A percentile compares a stretch with the other conserved stretches of the same genome.
phyloP scores from a whole-genome alignment of 1,140 invertebrate genomes.

The Tyrophagus putrescentiae region DNA sequence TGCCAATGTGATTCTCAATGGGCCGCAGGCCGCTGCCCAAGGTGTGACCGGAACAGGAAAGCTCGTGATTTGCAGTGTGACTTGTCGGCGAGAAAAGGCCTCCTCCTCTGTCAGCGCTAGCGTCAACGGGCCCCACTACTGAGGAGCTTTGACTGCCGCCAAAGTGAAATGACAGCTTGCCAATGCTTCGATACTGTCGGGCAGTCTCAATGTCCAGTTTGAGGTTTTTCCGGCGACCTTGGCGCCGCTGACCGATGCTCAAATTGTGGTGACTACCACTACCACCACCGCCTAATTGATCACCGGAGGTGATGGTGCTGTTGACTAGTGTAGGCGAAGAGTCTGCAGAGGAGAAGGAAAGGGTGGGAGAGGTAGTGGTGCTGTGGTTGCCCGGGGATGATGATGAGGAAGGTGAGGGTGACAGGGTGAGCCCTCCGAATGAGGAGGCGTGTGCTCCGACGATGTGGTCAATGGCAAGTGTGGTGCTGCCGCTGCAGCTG shows the following conservation, averaged over 20 bases:
- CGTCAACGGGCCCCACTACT: no score
- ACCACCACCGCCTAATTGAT: no score
- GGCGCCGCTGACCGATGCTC: neutral
- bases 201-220: conserved; percentile 8
- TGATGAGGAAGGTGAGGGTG: neutral
- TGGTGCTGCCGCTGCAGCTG: no score
- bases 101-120: no score
- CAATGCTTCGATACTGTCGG: neutral
- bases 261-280: no score
- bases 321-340: neutral
- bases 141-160: no score
- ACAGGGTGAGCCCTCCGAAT: no score
- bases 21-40: neutral
- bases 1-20: conserved; percentile 2
- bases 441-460: no score
- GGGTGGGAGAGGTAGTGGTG: neutral
- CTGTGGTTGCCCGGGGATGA: neutral
- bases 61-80: no score
- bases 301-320: neutral
- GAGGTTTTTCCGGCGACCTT: conserved; percentile 1
- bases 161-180: conserved; percentile 1
- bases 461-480: no score
- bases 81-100: no score
- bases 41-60: no score
- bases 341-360: neutral